phyloP scores from a whole-genome alignment of 2,888 invertebrate genomes.

The Crocallis elinguaria region DNA sequence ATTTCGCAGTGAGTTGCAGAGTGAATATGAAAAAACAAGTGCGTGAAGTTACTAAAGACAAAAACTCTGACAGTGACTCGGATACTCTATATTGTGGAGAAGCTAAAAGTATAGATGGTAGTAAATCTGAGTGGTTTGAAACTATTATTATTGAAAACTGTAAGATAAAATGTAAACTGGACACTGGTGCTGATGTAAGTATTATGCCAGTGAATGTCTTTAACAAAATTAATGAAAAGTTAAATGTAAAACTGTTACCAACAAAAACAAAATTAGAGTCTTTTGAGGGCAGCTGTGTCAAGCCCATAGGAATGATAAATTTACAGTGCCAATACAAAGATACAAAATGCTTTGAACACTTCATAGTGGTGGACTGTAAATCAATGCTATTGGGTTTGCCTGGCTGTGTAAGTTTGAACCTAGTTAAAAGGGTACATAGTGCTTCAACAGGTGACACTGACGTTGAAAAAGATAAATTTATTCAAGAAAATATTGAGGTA shows the following conservation, averaged over 20 bases:
- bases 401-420: background rate
- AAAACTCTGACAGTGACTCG: background rate
- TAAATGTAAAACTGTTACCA: background rate
- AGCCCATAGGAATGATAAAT: no score
- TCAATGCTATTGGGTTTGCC: background rate
- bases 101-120: background rate
- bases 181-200: background rate
- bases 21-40: background rate
- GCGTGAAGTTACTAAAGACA: background rate
- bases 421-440: background rate
- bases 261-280: background rate
- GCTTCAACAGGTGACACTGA: background rate
- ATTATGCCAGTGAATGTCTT: background rate
- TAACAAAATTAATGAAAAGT: background rate
- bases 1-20: slow-evolving; percentile 3
- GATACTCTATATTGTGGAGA: no score
- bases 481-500: background rate
- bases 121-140: background rate
- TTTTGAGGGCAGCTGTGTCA: background rate
- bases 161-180: slow-evolving; percentile 1
- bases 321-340: background rate
- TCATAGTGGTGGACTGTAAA: background rate
- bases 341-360: background rate
- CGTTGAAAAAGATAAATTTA: background rate
- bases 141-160: no score